Evolutionary conservation across 2,888 invertebrate genomes (phyloP), one percentile per base, ranked within the genome.

Genomic region (Eledona agricola): DNA sequence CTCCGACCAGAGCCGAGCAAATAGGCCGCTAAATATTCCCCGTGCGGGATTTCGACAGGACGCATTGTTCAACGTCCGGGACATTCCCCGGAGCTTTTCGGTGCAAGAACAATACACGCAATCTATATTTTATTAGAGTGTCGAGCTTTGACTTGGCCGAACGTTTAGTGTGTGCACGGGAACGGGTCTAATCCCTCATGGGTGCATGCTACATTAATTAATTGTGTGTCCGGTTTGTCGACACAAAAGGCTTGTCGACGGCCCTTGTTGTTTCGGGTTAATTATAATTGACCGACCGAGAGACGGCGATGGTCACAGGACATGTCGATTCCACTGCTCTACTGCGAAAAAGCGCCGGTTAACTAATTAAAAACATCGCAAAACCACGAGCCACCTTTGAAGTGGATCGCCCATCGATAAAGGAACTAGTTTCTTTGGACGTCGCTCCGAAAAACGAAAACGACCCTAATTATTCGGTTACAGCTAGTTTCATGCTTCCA

Each of bases 181-280:
- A 34, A 10, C 17, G 10, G 7, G 26, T 13, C 35, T 51, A 51
- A 51, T 51, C 51, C 51, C 51, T 35, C 37, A 45, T 45, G 54
- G 54, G 54, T 49, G 50, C 54, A 50, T 11, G 31, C 46, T 42
- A 49, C 42, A 54, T 54, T 54, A 54, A 54, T 54, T 54, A 54
- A 54, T 54, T 37, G 49, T 50, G 43, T 50, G 49, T 54, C 54
- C 49, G 43, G 37, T 54, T 38, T 35, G 34, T n/a, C 12, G 35
- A 34, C 42, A 51, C 51, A 51, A 51, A 51, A 51, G 51, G 42
- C 51, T 43, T 51, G 51, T 51, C 51, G 43, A 20, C 10, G 34
- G 17, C 43, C n/a, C n/a, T n/a, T 43, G 34, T 51, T 51, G 51
- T 49, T 38, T 37, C 43, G 51, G 51, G 51, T 51, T 51, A 51